phyloP scores from a whole-genome alignment of 2,888 invertebrate genomes.

The Cerastis rubricosa region DNA sequence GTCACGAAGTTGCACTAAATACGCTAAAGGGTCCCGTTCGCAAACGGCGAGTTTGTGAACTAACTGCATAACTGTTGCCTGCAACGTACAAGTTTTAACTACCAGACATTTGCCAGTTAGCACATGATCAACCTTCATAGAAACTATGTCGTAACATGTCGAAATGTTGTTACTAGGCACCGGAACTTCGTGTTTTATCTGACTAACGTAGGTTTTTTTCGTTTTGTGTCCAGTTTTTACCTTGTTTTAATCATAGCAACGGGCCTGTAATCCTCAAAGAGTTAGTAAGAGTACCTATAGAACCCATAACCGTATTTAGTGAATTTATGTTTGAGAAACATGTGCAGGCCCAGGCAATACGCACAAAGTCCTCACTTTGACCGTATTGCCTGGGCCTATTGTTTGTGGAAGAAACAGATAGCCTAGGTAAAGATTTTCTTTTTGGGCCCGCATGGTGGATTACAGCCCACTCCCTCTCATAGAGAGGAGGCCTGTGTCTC shows the following conservation, averaged over 20 bases:
- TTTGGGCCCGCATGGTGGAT: too few species aligned
- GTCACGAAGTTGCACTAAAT: neutral
- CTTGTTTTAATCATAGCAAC: slow-evolving; percentile 1
- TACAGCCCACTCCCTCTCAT: too few species aligned
- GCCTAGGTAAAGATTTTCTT: neutral
- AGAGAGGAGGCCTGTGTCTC: too few species aligned
- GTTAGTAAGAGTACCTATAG: neutral
- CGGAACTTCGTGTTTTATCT: slow-evolving; percentile 17
- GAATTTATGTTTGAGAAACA: neutral
- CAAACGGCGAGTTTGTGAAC: slow-evolving; percentile 1
- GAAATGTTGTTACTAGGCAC: slow-evolving; percentile 3
- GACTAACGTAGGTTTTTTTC: neutral
- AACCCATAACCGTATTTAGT: neutral
- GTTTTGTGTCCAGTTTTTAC: slow-evolving; percentile 4
- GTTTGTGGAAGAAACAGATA: neutral
- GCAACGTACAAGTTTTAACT: slow-evolving; percentile 47
- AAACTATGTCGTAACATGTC: slow-evolving; percentile 26
- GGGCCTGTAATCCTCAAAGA: neutral
- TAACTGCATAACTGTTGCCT: slow-evolving; percentile 35
- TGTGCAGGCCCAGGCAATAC: neutral
- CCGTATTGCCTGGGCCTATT: too few species aligned
- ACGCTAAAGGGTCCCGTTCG: neutral
- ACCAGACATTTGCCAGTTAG: neutral
- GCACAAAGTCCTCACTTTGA: too few species aligned
- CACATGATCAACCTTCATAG: slow-evolving; percentile 12